Evolutionary conservation across 1,140 invertebrate species (phyloP).

Genomic region (Sitodiplosis mosellana): DNA sequence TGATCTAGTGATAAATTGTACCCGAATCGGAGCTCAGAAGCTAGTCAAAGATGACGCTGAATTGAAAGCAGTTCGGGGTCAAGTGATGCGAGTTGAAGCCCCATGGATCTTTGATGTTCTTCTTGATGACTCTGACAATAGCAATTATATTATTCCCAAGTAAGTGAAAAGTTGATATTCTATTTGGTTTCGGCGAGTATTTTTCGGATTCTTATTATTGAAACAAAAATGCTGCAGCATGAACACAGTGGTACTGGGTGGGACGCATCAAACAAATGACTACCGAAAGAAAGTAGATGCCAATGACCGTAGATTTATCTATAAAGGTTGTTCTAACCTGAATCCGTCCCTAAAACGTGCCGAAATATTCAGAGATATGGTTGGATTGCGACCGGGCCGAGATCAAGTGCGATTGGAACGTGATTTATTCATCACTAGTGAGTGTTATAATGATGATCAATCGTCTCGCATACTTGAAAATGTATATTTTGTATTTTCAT

Average conservation of each 20-base stretch:
- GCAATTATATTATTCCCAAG: conserved; percentile 59
- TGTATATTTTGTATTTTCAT: too few species aligned
- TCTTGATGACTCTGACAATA: conserved; percentile 33
- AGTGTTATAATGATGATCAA: too few species aligned
- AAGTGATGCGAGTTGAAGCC: conserved; percentile 42
- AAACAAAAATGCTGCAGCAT: conserved; percentile 23
- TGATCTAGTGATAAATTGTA: conserved; percentile 55
- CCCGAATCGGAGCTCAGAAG: conserved; percentile 37
- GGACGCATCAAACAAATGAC: conserved; percentile 47
- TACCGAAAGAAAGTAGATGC: conserved; percentile 33
- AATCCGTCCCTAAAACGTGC: conserved; percentile 35
- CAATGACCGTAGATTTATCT: conserved; percentile 40
- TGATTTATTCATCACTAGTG: conserved; percentile 18
- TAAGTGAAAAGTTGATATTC: conserved; percentile 26
- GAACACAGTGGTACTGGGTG: conserved; percentile 49
- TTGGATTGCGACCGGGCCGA: conserved; percentile 54
- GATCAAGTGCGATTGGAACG: conserved; percentile 41
- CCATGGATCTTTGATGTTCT: conserved; percentile 38
- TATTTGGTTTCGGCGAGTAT: too few species aligned
- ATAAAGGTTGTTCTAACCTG: conserved; percentile 36
- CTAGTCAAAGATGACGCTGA: conserved; percentile 37
- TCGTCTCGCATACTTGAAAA: too few species aligned
- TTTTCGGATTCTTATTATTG: too few species aligned
- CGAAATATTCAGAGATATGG: conserved; percentile 38
- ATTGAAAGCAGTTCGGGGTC: conserved; percentile 41